Evolutionary conservation across 2,113 vertebrate species (phyloP).

Genomic region (Salvelinus sp.): DNA sequence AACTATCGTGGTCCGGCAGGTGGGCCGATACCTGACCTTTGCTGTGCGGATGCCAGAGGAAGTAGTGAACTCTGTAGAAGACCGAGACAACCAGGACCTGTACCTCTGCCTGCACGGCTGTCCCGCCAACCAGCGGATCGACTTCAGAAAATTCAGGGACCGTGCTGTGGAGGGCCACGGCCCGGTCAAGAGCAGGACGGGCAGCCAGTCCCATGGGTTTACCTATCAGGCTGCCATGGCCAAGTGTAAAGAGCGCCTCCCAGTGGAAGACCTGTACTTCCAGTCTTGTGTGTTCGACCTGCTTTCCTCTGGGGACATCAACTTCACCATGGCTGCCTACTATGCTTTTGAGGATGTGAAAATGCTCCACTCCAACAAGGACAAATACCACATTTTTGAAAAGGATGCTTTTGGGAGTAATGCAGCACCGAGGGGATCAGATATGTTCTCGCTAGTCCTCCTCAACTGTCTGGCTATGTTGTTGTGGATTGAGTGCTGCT

Average conservation of each 20-base stretch:
- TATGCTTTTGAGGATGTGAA: slow-evolving; percentile 95
- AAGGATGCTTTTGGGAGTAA: slow-evolving; percentile 68
- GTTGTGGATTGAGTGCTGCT: slow-evolving; percentile 70
- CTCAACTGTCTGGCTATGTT: slow-evolving; percentile 56
- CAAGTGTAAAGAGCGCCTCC: slow-evolving; percentile 93
- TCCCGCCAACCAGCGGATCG: slow-evolving; percentile 88
- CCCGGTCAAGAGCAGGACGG: slow-evolving; percentile 40
- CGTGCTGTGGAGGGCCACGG: slow-evolving; percentile 65
- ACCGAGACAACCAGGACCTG: slow-evolving; percentile 89
- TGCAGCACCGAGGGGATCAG: background rate
- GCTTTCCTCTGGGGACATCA: slow-evolving; percentile 91
- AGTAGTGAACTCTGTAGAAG: slow-evolving; percentile 89
- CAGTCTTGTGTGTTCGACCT: slow-evolving; percentile 97
- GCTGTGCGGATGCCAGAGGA: slow-evolving; percentile 94
- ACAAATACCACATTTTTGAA: slow-evolving; percentile 88
- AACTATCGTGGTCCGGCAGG: slow-evolving; percentile 93
- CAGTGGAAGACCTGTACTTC: slow-evolving; percentile 95
- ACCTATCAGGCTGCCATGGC: slow-evolving; percentile 83
- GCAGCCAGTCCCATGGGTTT: slow-evolving; percentile 69
- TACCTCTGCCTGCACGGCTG: slow-evolving; percentile 95
- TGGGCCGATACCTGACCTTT: slow-evolving; percentile 94
- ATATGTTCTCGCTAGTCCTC: slow-evolving; percentile 29
- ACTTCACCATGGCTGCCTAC: slow-evolving; percentile 97
- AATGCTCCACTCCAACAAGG: slow-evolving; percentile 92
- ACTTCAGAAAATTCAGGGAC: slow-evolving; percentile 80